Base-by-base conservation (phyloP, 2,113 vertebrate species). In the Plecotus auritus region DNA sequence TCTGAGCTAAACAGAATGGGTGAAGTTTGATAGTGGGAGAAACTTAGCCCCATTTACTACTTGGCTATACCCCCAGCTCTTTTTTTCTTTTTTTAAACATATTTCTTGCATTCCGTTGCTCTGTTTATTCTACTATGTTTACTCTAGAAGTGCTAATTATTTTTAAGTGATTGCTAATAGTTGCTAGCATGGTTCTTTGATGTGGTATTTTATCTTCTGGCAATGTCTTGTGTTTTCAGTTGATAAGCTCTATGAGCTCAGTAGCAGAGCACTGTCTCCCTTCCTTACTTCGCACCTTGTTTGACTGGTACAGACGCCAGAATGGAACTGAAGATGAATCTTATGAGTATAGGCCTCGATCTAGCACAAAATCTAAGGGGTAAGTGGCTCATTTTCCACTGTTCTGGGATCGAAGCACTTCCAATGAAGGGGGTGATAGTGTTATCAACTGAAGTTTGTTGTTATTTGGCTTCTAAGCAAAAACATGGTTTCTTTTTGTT, bases 231-330 rank as follows among this genome's bases (percentile, higher is more conserved):
- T 97, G 16, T 97, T 98, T 97, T 0, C 98, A 99, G 99, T 99
- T 99, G 99, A 99, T 99, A 98, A 99, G 99, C 99, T 99, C 99
- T 98, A 99, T 99, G 99, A 99, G 99, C 99, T 99, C 99, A 84
- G 99, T 99, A 99, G 99, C 99, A 98, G 99, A 99, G 99, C 99
- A 99, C 99, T 99, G 99, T 99, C 99, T 99, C 98, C 99, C 99
- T 98, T 99, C 99, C 97, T 98, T 99, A 97, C 98, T 99, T 95
- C 99, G 99, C 98, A 99, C 99, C 97, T 99, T 99, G 98, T 99
- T 99, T 97, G 99, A 99, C 98, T 99, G 99, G 99, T 99, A 99
- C 98, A 98, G 98, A 96, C 99, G 99, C 92, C 99, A 99, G 97
- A 99, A 99, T 70, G 99, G 99, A 98, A 98, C 99, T 30, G 99